phyloP scores from a whole-genome alignment of 2,797 vertebrate species.

The Potorous gilbertii region DNA sequence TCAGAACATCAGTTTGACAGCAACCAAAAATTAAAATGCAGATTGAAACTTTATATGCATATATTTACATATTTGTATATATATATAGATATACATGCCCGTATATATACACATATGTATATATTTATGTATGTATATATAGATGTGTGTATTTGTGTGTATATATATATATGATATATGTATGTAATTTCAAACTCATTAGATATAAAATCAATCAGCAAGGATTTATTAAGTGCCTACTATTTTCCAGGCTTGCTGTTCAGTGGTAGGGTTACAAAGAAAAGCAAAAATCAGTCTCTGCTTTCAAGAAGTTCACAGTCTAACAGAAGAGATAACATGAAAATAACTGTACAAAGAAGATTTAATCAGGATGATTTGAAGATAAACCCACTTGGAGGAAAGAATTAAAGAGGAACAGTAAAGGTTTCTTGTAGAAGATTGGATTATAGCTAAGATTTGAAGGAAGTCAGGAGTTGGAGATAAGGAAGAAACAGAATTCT shows the following conservation, averaged over 20 bases:
- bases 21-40: not conserved
- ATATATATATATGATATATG: no score
- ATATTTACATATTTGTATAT: no score
- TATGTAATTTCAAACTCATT: not conserved
- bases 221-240: not conserved
- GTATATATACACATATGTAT: no score
- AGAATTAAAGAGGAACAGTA: not conserved
- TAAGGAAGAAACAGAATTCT: not conserved
- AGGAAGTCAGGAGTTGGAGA: not conserved
- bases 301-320: not conserved
- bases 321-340: not conserved
- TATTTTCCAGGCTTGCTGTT: not conserved
- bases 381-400: not conserved
- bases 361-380: not conserved
- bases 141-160: not conserved
- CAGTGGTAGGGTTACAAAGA: not conserved
- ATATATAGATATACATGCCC: fast-evolving
- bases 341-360: not conserved
- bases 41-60: not conserved
- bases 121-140: no score
- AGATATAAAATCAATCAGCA: not conserved
- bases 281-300: not conserved
- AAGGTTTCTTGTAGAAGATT: not conserved
- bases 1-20: not conserved
- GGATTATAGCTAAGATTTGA: not conserved